A percentile compares a stretch with the other conserved stretches of the same genome.
Conservation (phyloP, 2,113 vertebrate genomes). For the Heteronetta atricapilla region DNA sequence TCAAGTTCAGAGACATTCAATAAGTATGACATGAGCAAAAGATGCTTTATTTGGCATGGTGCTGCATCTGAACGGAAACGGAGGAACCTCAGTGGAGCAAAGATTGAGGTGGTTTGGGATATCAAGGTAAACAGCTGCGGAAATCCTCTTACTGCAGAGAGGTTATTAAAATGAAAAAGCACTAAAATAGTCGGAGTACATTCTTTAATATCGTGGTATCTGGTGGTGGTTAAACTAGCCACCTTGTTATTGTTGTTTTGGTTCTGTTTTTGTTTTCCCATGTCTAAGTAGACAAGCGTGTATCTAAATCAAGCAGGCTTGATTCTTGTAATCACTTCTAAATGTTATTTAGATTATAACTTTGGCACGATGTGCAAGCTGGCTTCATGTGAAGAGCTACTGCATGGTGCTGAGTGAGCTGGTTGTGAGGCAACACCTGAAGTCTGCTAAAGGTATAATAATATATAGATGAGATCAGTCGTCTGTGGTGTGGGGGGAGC, state of each 20-base stretch:
- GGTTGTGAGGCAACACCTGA: neutral
- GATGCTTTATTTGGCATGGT: neutral
- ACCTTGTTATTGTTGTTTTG: neutral
- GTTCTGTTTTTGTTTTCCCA: neutral
- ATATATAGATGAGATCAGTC: too few species aligned
- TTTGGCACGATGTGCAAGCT: neutral
- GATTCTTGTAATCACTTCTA: neutral
- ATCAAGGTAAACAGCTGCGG: conserved; percentile 22
- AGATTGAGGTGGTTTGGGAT: neutral
- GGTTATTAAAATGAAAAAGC: conserved; percentile 11
- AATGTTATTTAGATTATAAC: neutral
- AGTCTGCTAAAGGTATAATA: neutral
- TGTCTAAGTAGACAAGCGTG: neutral
- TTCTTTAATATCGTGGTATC: neutral
- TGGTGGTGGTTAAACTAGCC: neutral
- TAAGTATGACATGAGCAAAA: neutral
- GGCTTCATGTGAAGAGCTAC: neutral
- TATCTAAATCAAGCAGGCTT: neutral
- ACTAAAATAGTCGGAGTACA: neutral
- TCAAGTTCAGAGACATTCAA: neutral
- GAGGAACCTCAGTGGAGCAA: neutral
- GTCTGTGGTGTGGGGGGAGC: accelerated
- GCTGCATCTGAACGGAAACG: neutral
- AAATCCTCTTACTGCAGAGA: conserved; percentile 25
- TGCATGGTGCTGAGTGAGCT: accelerated